These are phyloP conservation scores for Epistrophe eligans DNA, from an alignment of 2,888 invertebrate genomes.

Conservation along the genomic window DNA sequence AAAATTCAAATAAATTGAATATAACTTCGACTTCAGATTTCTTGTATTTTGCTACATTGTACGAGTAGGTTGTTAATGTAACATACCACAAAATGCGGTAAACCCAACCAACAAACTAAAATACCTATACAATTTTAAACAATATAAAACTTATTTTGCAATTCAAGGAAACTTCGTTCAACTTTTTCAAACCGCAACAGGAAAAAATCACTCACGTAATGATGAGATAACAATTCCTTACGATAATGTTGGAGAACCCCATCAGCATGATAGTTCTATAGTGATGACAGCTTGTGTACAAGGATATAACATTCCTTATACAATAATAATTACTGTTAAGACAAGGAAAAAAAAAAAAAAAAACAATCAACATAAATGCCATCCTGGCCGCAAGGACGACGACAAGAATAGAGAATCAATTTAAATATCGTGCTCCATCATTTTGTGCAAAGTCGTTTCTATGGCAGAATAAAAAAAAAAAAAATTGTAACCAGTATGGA, in stretches of 20 bases:
- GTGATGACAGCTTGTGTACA: slow-evolving; percentile 15
- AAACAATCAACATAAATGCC: slow-evolving; percentile 8
- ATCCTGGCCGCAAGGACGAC: slow-evolving; percentile 13
- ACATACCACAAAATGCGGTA: slow-evolving; percentile 25
- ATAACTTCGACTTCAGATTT: slow-evolving; percentile 18
- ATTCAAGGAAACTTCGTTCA: slow-evolving; percentile 4
- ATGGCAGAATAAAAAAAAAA: not conserved
- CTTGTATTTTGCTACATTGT: not conserved
- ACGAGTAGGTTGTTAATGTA: slow-evolving; percentile 12
- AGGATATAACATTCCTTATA: slow-evolving; percentile 14
- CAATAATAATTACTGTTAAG: slow-evolving; percentile 29
- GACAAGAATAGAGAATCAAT: slow-evolving; percentile 43
- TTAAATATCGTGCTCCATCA: slow-evolving; percentile 40
- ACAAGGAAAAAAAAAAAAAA: slow-evolving; percentile 4
- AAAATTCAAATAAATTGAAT: slow-evolving; percentile 32
- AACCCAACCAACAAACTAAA: not conserved
- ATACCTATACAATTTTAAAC: slow-evolving; percentile 10
- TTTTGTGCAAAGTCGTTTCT: slow-evolving; percentile 5
- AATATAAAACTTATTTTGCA: slow-evolving; percentile 24
- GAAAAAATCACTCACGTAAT: slow-evolving; percentile 27
- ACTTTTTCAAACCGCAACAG: slow-evolving; percentile 4
- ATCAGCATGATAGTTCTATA: not conserved
- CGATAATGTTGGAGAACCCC: not conserved
- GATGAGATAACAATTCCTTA: slow-evolving; percentile 16
- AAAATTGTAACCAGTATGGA: slow-evolving; percentile 5